A percentile compares a stretch with the other conserved stretches of the same genome.
Evolutionary conservation across 2,797 vertebrate species (phyloP).

Genomic region (Hyperoplus immaculatus): DNA sequence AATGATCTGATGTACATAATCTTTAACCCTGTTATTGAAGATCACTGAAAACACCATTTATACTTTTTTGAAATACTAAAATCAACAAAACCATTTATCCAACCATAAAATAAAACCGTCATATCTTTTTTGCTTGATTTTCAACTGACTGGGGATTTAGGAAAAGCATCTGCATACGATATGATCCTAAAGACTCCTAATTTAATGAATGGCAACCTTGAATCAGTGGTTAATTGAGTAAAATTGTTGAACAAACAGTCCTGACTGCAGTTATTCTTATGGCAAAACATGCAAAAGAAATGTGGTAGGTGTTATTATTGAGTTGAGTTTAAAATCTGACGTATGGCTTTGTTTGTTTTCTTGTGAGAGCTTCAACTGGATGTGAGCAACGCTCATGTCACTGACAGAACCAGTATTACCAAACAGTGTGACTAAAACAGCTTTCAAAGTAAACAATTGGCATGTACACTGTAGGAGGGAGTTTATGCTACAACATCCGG

Average conservation of each 20-base stretch:
- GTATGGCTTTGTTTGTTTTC: conserved; percentile 38
- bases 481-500: not conserved
- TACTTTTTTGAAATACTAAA: conserved; percentile 11
- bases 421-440: not conserved
- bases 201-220: conserved; percentile 34
- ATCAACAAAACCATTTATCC: conserved; percentile 22
- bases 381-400: not conserved
- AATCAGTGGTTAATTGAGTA: not conserved
- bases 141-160: not conserved
- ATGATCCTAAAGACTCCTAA: not conserved
- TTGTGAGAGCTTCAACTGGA: conserved; percentile 21
- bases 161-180: conserved; percentile 3
- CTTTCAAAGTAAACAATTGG: conserved; percentile 48
- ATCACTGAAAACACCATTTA: not conserved
- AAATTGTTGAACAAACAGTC: not conserved
- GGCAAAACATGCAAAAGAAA: conserved; percentile 28
- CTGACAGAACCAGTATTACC: conserved; percentile 22
- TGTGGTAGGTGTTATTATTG: not conserved
- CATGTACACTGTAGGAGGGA: conserved; percentile 30
- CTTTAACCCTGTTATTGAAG: conserved; percentile 2
- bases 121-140: not conserved
- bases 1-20: conserved; percentile 19
- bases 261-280: conserved; percentile 1
- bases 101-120: conserved; percentile 3
- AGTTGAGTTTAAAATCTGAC: not conserved